phyloP scores from a whole-genome alignment of 2,113 vertebrate genomes.

The Chroicocephalus ridibundus region DNA sequence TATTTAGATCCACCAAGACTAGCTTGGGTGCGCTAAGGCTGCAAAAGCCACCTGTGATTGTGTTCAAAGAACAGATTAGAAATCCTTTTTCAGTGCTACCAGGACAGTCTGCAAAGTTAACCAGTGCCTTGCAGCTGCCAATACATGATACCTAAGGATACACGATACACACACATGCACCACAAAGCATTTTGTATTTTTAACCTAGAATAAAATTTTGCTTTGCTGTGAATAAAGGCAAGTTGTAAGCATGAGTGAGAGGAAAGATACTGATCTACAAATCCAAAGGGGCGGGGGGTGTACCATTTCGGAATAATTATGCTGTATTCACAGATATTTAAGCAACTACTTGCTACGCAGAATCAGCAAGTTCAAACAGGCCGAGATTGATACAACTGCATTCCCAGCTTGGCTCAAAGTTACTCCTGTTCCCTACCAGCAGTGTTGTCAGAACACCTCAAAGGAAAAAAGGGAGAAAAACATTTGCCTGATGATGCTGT shows the following conservation, averaged over 20 bases:
- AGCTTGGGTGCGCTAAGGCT: not conserved
- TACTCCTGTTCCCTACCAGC: constrained; percentile 2
- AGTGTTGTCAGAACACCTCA: constrained; percentile 34
- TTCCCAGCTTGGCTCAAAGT: not conserved
- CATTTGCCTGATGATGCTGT: constrained; percentile 19
- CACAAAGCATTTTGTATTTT: not conserved
- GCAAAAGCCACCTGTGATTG: not conserved
- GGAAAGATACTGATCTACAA: constrained; percentile 31
- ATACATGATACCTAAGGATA: not conserved
- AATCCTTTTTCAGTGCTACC: not conserved
- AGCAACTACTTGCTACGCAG: not conserved
- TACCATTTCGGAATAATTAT: constrained; percentile 36
- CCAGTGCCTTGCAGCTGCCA: not conserved
- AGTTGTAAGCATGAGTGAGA: not conserved
- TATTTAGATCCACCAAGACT: not conserved
- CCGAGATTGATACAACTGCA: constrained; percentile 21
- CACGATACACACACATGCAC: not conserved
- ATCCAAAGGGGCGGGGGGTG: not conserved
- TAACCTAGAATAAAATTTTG: not conserved
- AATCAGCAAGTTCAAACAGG: constrained; percentile 61
- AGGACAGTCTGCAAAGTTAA: not conserved
- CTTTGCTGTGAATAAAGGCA: not conserved
- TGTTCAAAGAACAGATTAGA: not conserved
- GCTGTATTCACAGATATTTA: constrained; percentile 9
- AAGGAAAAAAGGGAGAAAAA: constrained; percentile 5